These are phyloP conservation scores for Ptychoptera albimana DNA, from an alignment of 2,888 invertebrate genomes.

Conservation along the genomic window DNA sequence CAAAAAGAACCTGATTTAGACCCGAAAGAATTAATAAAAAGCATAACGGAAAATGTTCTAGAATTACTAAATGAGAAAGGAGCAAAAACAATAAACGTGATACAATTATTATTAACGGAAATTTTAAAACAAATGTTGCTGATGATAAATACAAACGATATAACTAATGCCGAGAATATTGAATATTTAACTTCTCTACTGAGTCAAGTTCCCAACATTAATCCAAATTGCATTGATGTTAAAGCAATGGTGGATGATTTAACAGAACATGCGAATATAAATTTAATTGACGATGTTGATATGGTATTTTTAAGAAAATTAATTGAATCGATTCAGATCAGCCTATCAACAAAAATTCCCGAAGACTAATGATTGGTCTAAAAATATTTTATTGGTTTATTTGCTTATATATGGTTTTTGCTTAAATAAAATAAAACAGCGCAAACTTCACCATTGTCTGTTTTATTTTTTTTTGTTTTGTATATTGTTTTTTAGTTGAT, in stretches of 20 bases:
- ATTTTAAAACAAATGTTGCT: conserved; percentile 9
- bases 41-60: conserved; percentile 7
- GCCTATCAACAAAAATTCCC: too few relatives aligned
- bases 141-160: conserved; percentile 7
- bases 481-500: too few relatives aligned
- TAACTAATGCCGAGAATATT: conserved; percentile 1
- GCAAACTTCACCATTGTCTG: too few relatives aligned
- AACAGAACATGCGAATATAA: conserved; percentile 18
- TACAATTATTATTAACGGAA: conserved; percentile 8
- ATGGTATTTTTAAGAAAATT: conserved; percentile 4
- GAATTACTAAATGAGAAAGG: conserved; percentile 4
- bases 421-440: too few relatives aligned
- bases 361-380: too few relatives aligned
- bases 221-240: conserved; percentile 21
- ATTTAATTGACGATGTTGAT: conserved; percentile 23
- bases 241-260: conserved; percentile 17
- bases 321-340: not conserved
- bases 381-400: too few relatives aligned
- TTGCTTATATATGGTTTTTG: too few relatives aligned
- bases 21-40: conserved; percentile 16
- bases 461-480: too few relatives aligned
- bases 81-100: conserved; percentile 3
- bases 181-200: conserved; percentile 16
- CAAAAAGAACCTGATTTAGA: conserved; percentile 21
- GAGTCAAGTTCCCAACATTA: conserved; percentile 17